Evolutionary conservation across 1,140 invertebrate genomes (phyloP), one percentile per base, ranked within the genome.

Genomic region (Eupristina koningsbergeri): DNA sequence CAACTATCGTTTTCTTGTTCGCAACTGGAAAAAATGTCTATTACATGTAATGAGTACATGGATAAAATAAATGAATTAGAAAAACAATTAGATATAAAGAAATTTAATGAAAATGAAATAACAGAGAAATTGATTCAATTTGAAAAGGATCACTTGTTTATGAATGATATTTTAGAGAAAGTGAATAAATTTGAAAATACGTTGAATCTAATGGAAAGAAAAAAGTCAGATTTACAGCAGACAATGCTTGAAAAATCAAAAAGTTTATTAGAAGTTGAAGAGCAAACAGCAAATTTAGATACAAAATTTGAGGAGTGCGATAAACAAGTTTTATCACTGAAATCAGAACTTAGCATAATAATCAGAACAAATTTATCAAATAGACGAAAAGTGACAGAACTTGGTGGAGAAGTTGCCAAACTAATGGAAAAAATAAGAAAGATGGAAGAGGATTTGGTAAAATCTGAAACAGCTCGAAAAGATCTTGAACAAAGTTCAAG

Each of bases 41-140:
- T 64, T 3, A 85, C 82, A 78, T 89, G 86, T 36, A 82, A 84
- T 0, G 86, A 89, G 22, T 87, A 89, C 29, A 41, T 88, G 0
- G 58, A 86, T 0, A 87, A 86, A 80, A 88, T 92, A 39, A 84
- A 87, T 15, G 69, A 84, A 58, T 77, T 91, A n/a, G 86, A 87
- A 64, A 81, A 80, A 53, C 87, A 90, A 53, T 69, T 89, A 29
- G 50, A 22, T 1, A 34, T 31, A 31, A 89, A 89, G 79, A 86
- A n/a, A 69, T 13, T 67, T 5, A 77, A 39, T 1, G 81, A 89
- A 45, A 77, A 69, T 41, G 47, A 88, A 63, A 73, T 90, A 11
- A n/a, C 84, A 22, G 53, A 84, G 64, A 85, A 87, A 85, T 83
- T 89, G n/a, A 39, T 19, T 3, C 26, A 84, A 31, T 53, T 84